Base-by-base conservation (phyloP, 1,140 invertebrate genomes). In the Heliconius melpomene region DNA sequence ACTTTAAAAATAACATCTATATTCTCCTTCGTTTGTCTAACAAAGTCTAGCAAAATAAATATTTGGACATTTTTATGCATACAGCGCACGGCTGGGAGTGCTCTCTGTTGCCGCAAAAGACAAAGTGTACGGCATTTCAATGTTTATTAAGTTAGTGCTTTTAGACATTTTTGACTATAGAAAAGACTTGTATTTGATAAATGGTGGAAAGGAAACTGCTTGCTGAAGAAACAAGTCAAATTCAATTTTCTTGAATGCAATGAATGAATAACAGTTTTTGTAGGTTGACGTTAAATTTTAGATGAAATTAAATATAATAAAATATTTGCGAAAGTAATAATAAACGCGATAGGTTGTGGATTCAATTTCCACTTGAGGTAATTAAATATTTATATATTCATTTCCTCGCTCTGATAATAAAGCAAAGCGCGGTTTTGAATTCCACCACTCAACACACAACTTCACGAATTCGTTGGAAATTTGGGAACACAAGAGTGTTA, bases 81-180 rank as follows among this genome's bases (percentile, higher is more conserved):
- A 66, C 60, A 66, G 60, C 60, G 60, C 60, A 66, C 60, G 60
- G 60, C 16, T 13, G 60, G 60, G 60, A 66, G 60, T 66, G 60
- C 60, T 66, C 60, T 66, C 60, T 66, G 26, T 66, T 66, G 60
- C 60, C 60, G 29, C 60, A 66, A 29, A 29, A 66, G 60, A 66
- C 60, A 66, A 66, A 66, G 60, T 66, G 60, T 66, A 66, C 60
- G 60, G 60, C 60, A 66, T 66, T 66, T 66, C 60, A 66, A 66
- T 66, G 60, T 66, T 66, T 66, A 66, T 66, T 66, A 66, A 66
- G 60, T 66, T 66, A 66, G 60, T 66, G 60, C 60, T 66, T 66
- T 66, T 11, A 66, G 60, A 66, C 60, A 66, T 66, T 29, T 66
- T 66, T 66, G 8, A 26, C 60, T 66, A 9, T 16, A 66, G 23